Percentiles rank a stretch among this genome's conserved stretches.
Conservation (phyloP, 35 echinoderm and acorn worm species). For the Ophioderma brevispina region DNA sequence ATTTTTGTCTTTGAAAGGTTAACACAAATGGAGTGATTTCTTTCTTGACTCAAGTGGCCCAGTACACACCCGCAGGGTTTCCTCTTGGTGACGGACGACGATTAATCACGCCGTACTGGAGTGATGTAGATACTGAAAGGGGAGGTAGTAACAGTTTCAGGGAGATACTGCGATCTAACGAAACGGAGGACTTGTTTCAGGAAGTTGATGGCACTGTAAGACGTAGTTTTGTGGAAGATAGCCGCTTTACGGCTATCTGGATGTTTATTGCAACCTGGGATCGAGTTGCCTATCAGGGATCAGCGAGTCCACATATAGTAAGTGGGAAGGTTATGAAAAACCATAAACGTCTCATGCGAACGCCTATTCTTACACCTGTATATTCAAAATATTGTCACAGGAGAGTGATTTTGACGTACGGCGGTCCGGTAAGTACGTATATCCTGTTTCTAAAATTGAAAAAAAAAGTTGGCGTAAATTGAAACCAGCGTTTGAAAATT, state of each 20-base stretch:
- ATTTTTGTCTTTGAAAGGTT: too few relatives aligned
- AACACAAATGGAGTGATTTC: conserved; percentile 55
- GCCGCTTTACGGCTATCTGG: conserved; percentile 12
- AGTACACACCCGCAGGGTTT: conserved; percentile 13
- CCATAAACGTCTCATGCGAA: too few relatives aligned
- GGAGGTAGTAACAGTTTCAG: conserved; percentile 29
- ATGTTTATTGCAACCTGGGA: conserved; percentile 57
- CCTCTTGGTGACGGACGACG: not conserved
- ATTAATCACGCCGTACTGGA: conserved; percentile 48
- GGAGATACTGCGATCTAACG: not conserved
- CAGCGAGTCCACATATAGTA: not conserved
- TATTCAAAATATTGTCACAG: too few relatives aligned
- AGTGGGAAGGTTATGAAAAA: too few relatives aligned
- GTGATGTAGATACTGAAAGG: conserved; percentile 19
- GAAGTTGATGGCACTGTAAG: conserved; percentile 3
- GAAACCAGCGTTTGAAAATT: too few relatives aligned
- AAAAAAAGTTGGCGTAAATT: too few relatives aligned
- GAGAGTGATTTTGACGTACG: too few relatives aligned
- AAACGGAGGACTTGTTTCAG: not conserved
- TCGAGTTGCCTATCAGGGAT: conserved; percentile 16
- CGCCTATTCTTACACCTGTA: too few relatives aligned
- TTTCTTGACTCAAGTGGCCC: not conserved
- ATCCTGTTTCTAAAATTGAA: too few relatives aligned
- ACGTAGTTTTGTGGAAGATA: not conserved
- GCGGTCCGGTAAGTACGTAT: too few relatives aligned